A percentile compares a stretch with the other conserved stretches of the same genome.
These are phyloP conservation scores for Lepus townsendii DNA, from an alignment of 2,797 vertebrate genomes.

Conservation along the genomic window DNA sequence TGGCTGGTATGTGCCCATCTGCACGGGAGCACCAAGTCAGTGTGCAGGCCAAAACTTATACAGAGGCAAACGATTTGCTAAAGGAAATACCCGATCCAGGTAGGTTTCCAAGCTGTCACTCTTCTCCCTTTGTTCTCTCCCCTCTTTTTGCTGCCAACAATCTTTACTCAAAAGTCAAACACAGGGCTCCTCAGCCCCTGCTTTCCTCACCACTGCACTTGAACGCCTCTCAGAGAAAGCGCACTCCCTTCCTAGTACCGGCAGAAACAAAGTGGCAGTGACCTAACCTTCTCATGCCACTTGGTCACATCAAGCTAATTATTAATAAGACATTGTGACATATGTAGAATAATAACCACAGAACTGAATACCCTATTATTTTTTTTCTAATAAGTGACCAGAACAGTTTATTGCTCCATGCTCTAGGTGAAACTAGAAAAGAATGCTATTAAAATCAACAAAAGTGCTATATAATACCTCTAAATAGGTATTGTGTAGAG, in stretches of 20 bases:
- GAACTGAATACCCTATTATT: neutral
- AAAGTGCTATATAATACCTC: neutral
- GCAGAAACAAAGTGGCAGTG: constrained; percentile 7
- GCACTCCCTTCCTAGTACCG: neutral
- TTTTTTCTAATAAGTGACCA: constrained; percentile 4
- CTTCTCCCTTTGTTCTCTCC: neutral
- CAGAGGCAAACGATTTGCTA: neutral
- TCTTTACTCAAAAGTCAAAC: neutral
- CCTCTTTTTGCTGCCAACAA: neutral
- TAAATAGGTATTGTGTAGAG: neutral
- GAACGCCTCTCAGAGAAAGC: neutral
- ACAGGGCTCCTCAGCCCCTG: neutral
- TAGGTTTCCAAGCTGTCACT: neutral
- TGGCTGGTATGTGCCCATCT: neutral
- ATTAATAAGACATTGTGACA: neutral
- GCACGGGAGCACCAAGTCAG: neutral
- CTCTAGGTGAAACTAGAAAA: constrained; percentile 17
- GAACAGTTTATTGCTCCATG: neutral
- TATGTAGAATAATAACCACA: neutral
- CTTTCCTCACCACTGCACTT: neutral
- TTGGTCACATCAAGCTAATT: neutral
- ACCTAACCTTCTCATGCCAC: neutral
- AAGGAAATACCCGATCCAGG: neutral
- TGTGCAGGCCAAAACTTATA: neutral
- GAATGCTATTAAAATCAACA: neutral